Conservation (phyloP, 1,140 invertebrate species). For the Limonius californicus region DNA sequence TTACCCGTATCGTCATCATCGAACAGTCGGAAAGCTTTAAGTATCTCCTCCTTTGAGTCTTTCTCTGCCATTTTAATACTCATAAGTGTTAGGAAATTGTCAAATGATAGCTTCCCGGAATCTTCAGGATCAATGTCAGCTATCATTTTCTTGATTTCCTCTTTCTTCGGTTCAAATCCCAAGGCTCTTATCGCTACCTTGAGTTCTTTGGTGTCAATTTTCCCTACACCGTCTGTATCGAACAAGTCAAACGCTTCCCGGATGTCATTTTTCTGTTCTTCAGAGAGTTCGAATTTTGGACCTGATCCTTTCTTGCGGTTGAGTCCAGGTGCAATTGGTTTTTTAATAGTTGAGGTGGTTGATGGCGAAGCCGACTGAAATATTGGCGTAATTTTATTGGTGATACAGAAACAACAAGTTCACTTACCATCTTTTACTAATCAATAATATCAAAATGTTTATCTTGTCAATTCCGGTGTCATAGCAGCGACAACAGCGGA, state of each 20-base stretch:
- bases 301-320: slow-evolving; percentile 58
- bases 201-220: slow-evolving; percentile 87
- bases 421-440: too few species aligned
- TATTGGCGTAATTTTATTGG: too few species aligned
- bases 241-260: slow-evolving; percentile 95
- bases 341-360: neutral
- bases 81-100: slow-evolving; percentile 91
- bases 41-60: slow-evolving; percentile 92
- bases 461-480: too few species aligned
- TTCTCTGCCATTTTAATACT: slow-evolving; percentile 93
- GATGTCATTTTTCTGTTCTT: slow-evolving; percentile 89
- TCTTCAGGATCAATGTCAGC: slow-evolving; percentile 86
- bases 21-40: slow-evolving; percentile 94
- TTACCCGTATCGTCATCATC: slow-evolving; percentile 92
- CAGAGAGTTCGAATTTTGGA: slow-evolving; percentile 76
- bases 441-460: too few species aligned
- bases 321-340: neutral
- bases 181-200: slow-evolving; percentile 91
- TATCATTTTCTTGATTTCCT: slow-evolving; percentile 94
- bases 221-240: slow-evolving; percentile 81
- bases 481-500: too few species aligned
- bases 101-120: slow-evolving; percentile 80
- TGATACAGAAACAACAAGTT: too few species aligned
- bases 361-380: too few species aligned
- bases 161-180: slow-evolving; percentile 94